Percentiles rank a stretch among this genome's conserved stretches.
Evolutionary conservation across 2,888 invertebrate genomes (phyloP).

Genomic region (Caenorhabditis sp.): DNA sequence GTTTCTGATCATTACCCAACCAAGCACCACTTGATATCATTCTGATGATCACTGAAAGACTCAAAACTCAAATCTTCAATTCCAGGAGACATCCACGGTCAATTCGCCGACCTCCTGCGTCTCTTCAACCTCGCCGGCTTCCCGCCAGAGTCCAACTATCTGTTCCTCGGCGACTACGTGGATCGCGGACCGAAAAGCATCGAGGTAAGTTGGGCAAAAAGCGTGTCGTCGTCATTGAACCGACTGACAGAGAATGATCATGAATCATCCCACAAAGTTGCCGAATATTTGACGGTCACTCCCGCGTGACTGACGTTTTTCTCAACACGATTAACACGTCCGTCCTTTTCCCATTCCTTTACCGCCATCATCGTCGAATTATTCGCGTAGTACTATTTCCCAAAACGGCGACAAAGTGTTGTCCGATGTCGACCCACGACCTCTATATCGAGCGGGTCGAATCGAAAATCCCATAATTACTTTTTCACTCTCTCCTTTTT

Average conservation of each 20-base stretch:
- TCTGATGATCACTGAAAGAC: neutral
- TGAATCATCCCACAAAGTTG: conserved; percentile 37
- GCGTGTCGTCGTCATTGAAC: neutral
- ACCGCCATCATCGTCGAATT: too few species aligned
- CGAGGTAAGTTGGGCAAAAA: conserved; percentile 73
- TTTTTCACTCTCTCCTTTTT: conserved; percentile 14
- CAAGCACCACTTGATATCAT: neutral
- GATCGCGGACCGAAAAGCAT: conserved; percentile 77
- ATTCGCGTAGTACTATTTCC: conserved; percentile 14
- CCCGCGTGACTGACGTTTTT: conserved; percentile 49
- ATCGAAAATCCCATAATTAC: conserved; percentile 52
- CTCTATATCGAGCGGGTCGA: neutral
- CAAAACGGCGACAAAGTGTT: conserved; percentile 33
- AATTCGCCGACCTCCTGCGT: conserved; percentile 75
- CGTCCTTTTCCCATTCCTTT: too few species aligned
- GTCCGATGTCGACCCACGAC: conserved; percentile 9
- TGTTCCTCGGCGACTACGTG: conserved; percentile 77
- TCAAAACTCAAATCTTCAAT: neutral
- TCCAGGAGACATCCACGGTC: conserved; percentile 81
- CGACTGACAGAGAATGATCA: conserved; percentile 12
- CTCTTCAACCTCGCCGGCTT: conserved; percentile 75
- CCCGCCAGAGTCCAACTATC: conserved; percentile 75
- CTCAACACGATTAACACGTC: conserved; percentile 47
- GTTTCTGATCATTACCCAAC: neutral
- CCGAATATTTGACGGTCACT: conserved; percentile 37